Evolutionary conservation across 1,140 invertebrate genomes (phyloP), one percentile per base, ranked within the genome.

Genomic region (Pristionchus pacificus): DNA sequence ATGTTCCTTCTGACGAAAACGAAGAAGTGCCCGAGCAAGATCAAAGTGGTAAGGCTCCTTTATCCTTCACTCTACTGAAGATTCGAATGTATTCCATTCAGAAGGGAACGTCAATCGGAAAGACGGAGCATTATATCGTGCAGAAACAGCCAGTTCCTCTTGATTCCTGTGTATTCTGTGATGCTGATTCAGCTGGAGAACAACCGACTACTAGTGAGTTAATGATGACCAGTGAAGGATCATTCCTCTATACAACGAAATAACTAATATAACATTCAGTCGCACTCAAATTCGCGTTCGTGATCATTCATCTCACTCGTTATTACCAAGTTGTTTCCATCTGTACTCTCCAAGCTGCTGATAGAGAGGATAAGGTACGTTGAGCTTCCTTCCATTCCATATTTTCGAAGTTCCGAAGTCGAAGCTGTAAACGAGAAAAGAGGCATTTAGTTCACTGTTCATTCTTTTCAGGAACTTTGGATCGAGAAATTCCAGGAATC

Each of bases 101-200:
- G 67, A 65, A 65, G 74, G 69, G 60, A 60, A 60, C 61, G 3
- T 57, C 61, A 27, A 63, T 70, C 24, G 70, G 58, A 1, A 84
- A 79, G 85, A 87, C 69, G 77, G 85, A 64, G 78, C 84, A 68
- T 38, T 90, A 89, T 78, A 85, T 89, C 27, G 89, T 90, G 10
- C 87, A 90, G 81, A 86, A 88, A 74, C 89, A 90, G 78, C 89
- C 89, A 30, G 85, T 90, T 1, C 88, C 89, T 2, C 80, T 90
- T 24, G 89, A 90, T 81, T 84, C 89, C 14, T 89, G 89, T 77
- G 88, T 88, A 68, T 85, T 90, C 65, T 89, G 90, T 82, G 89
- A 90, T 80, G 86, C 90, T 29, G 85, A 84, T 29, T 79, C 86
- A n/a, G 79, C 85, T 55, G 89, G 38, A 49, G 38, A 89, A 79